A percentile compares a stretch with the other conserved stretches of the same genome.
These are phyloP conservation scores for Stegodyphus dumicola DNA, from an alignment of 1,140 invertebrate genomes.

Conservation along the genomic window DNA sequence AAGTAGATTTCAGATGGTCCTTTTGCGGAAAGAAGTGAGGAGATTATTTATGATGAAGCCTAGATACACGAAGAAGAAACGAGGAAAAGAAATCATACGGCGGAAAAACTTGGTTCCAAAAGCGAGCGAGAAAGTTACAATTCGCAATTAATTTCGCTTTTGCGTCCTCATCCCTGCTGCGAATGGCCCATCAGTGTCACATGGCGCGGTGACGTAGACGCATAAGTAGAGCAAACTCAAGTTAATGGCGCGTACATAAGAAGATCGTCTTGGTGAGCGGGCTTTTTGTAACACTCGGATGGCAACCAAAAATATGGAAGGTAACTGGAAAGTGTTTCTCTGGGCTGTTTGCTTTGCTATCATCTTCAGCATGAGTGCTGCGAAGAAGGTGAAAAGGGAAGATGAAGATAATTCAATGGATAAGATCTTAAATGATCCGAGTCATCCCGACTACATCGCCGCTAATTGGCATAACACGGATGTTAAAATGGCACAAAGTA, in stretches of 20 bases:
- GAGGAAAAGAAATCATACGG: too few relatives aligned
- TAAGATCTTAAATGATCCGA: constrained; percentile 12
- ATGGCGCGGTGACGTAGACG: constrained; percentile 2
- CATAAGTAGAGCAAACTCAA: constrained; percentile 29
- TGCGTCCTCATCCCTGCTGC: background rate
- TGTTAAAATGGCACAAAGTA: background rate
- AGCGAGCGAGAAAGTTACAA: constrained; percentile 23
- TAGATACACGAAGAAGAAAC: too few relatives aligned
- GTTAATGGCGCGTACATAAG: constrained; percentile 10
- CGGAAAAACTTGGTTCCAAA: constrained; percentile 12
- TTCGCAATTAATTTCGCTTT: constrained; percentile 30
- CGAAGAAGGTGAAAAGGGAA: background rate
- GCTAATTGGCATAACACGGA: constrained; percentile 47
- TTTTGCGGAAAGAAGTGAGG: too few relatives aligned
- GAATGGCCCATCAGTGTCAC: constrained; percentile 5
- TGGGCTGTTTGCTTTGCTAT: background rate
- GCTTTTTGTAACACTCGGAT: constrained; percentile 14
- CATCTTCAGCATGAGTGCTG: background rate
- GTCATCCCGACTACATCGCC: constrained; percentile 24
- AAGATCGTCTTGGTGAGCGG: constrained; percentile 1
- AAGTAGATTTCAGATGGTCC: too few relatives aligned
- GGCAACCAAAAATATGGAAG: constrained; percentile 13
- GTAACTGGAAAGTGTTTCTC: constrained; percentile 4
- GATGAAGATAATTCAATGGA: constrained; percentile 5
- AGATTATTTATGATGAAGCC: too few relatives aligned